Evolutionary conservation across 2,797 vertebrate genomes (phyloP), one percentile per base, ranked within the genome.

Genomic region (Peromyscus attwateri): DNA sequence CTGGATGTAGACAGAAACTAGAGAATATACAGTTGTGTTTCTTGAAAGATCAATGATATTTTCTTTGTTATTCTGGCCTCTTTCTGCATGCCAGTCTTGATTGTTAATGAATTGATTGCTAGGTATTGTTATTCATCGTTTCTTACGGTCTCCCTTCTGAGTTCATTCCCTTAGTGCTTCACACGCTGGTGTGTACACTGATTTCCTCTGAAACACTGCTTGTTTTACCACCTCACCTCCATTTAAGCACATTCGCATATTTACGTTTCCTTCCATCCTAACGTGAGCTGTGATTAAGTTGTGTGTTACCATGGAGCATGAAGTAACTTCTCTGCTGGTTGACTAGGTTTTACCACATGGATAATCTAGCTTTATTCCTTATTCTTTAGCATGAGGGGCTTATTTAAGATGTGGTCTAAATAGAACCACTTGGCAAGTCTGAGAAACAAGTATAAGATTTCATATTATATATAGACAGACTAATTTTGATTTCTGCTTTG

Each of bases 401-500:
- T 96, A 40, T 49, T 87, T 93, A 73, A 90, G 40, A 46, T 70
- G 11, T 37, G 90, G 34, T 70, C 70, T 57, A 94, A 84, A 11
- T 43, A 27, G 23, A 14, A 83, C 76, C 31, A 79, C 43, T 46
- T 60, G 82, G 46, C n/a, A 93, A 60, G 62, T 95, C 71, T 77
- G 25, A 82, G 49, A 95, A 95, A 49, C 27, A 52, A 16, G 34
- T 83, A 6, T 91, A 75, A 93, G 60, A 71, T 89, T 19, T 40
- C 70, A 66, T 83, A 40, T 62, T 49, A 16, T 76, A 9, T 70
- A 60, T 64, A 81, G 68, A 80, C 37, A 84, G 21, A 89, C 60
- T 76, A 70, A 66, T 60, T 95, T 66, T 76, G 23, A 84, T 93
- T 97, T 89, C n/a, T 52, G 11, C 37, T 94, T 93, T 96, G 70